Evolutionary conservation across 2,888 invertebrate genomes (phyloP), one percentile per base, ranked within the genome.

Genomic region (Ophraella communa): DNA sequence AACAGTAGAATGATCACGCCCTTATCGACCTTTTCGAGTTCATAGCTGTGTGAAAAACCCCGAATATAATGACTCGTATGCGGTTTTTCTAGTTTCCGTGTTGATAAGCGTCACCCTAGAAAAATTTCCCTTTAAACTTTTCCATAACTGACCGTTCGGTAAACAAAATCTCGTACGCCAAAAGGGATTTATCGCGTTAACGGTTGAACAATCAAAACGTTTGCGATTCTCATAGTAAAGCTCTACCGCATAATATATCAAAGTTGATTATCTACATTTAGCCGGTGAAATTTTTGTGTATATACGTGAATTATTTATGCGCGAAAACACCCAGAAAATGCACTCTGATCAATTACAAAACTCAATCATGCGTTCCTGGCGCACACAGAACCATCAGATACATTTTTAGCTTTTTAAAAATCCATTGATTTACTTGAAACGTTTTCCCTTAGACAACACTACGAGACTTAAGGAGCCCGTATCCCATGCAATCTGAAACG

Each of bases 281-380:
- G 27, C 44, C n/a, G n/a, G n/a, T 52, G 4, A 27, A 53, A 53
- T 42, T 44, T 44, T 30, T 60, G 30, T 52, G 52, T 57, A 44
- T 60, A 52, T 57, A 33, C 35, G 57, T 47, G 44, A 39, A 52
- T 52, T n/a, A n/a, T n/a, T 52, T 30, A 52, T 52, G 44, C 44
- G 42, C 44, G 52, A 52, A 44, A 23, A 20, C 20, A 5, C 44
- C 42, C 44, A 60, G 60, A 56, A 51, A 62, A 55, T 45, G 56
- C 61, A 45, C 64, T 66, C 44, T 57, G 67, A 68, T 65, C 72
- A 72, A 73, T 75, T 74, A 74, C 69, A 73, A 66, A 70, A 70
- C 44, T 71, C 75, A 72, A 66, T 73, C 74, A 73, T 76, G 73
- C 76, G 76, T 74, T 73, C 68, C 67, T 73, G 74, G 74, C 71